A percentile compares a stretch with the other conserved stretches of the same genome.
Conservation (phyloP, 2,888 invertebrate species). For the Zhengitettix transpicula region DNA sequence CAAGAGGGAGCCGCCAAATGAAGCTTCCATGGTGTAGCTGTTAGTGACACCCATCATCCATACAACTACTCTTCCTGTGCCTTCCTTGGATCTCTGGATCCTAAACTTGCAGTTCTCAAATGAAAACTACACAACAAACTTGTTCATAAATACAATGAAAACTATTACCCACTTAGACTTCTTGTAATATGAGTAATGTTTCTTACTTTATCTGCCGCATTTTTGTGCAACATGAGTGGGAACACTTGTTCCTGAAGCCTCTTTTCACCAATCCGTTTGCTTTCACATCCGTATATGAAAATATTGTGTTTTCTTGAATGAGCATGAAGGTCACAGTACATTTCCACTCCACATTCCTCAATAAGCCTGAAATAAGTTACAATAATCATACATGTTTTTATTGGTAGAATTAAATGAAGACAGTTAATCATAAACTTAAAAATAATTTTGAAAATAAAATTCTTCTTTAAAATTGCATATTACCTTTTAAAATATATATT, state of each 20-base stretch:
- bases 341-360: slow-evolving; percentile 77
- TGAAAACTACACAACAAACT: slow-evolving; percentile 47
- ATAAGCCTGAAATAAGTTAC: slow-evolving; percentile 42
- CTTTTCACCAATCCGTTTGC: slow-evolving; percentile 53
- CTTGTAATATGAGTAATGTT: background rate
- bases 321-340: slow-evolving; percentile 87
- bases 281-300: slow-evolving; percentile 93
- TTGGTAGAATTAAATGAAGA: too few species aligned
- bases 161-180: background rate
- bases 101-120: slow-evolving; percentile 90
- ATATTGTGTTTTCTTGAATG: slow-evolving; percentile 91
- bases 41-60: slow-evolving; percentile 92
- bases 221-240: slow-evolving; percentile 85
- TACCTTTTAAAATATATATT: too few species aligned
- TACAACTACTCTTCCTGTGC: slow-evolving; percentile 83
- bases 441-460: too few species aligned
- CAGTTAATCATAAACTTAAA: too few species aligned
- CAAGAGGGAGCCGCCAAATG: slow-evolving; percentile 77
- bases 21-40: slow-evolving; percentile 91
- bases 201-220: slow-evolving; percentile 68
- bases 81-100: slow-evolving; percentile 85
- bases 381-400: too few species aligned
- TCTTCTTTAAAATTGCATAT: too few species aligned
- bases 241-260: slow-evolving; percentile 83
- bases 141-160: background rate